phyloP scores from a whole-genome alignment of 2,113 vertebrate species.

The Colaptes auratus region DNA sequence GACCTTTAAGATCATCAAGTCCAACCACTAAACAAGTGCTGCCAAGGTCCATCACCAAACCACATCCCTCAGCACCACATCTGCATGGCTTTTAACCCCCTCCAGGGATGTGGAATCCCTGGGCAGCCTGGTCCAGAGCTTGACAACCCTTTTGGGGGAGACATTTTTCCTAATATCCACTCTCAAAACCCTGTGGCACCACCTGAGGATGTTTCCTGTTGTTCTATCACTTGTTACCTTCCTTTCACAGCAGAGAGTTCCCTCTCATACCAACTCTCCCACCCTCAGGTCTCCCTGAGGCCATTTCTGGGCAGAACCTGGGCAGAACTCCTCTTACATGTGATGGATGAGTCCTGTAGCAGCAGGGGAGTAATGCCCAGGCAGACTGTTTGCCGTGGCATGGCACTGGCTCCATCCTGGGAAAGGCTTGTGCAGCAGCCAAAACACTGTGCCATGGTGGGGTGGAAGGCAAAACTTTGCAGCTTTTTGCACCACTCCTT shows the following conservation, averaged over 20 bases:
- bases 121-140: background rate
- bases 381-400: background rate
- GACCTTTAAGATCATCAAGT: background rate
- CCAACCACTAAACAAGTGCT: background rate
- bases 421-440: background rate
- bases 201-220: background rate
- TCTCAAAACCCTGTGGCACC: background rate
- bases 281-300: accelerated
- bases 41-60: background rate
- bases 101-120: background rate
- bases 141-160: background rate
- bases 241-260: background rate
- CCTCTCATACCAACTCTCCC: background rate
- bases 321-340: background rate
- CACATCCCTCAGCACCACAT: background rate
- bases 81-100: background rate
- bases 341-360: background rate
- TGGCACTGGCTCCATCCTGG: background rate
- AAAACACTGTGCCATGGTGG: accelerated
- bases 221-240: background rate
- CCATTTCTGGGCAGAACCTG: background rate
- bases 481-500: background rate
- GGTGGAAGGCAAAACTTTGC: background rate
- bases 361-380: background rate
- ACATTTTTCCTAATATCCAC: background rate